These are phyloP conservation scores for Thaumetopoea pityocampa DNA, from an alignment of 1,140 invertebrate species.

Conservation along the genomic window DNA sequence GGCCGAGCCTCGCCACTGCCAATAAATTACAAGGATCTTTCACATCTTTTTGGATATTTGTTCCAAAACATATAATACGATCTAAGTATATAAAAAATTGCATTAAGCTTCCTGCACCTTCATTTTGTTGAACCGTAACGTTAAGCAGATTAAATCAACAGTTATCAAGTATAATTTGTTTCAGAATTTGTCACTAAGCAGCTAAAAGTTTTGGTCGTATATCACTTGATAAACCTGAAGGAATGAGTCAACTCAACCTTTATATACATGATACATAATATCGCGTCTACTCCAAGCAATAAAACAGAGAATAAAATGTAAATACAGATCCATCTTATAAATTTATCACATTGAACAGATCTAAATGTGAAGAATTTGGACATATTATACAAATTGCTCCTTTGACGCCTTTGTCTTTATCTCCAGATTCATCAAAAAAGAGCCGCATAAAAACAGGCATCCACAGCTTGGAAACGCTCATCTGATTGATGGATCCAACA, in stretches of 20 bases:
- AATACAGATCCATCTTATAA: constrained; percentile 24
- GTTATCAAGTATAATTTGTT: constrained; percentile 17
- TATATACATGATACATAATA: constrained; percentile 16
- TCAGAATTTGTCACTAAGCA: constrained; percentile 19
- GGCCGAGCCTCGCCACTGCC: constrained; percentile 65
- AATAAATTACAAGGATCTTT: constrained; percentile 9
- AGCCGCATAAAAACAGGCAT: constrained; percentile 30
- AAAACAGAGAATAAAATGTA: constrained; percentile 4
- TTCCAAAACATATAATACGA: constrained; percentile 14
- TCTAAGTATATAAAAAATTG: constrained; percentile 11
- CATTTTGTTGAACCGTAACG: constrained; percentile 11
- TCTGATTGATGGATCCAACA: constrained; percentile 25
- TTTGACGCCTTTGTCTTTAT: constrained; percentile 51
- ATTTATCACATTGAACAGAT: constrained; percentile 35
- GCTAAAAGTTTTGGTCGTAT: constrained; percentile 11
- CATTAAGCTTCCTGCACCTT: constrained; percentile 10
- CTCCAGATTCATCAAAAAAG: constrained; percentile 23
- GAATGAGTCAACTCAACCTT: constrained; percentile 7
- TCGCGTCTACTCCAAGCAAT: constrained; percentile 4
- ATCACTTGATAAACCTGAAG: constrained; percentile 17
- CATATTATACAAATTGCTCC: constrained; percentile 46
- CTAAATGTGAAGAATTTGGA: constrained; percentile 43
- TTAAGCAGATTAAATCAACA: constrained; percentile 26
- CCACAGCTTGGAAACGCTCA: constrained; percentile 14
- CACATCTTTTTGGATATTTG: constrained; percentile 7